These are phyloP conservation scores for Opisthocomus hoazin DNA, from an alignment of 2,113 vertebrate species.

Conservation along the genomic window DNA sequence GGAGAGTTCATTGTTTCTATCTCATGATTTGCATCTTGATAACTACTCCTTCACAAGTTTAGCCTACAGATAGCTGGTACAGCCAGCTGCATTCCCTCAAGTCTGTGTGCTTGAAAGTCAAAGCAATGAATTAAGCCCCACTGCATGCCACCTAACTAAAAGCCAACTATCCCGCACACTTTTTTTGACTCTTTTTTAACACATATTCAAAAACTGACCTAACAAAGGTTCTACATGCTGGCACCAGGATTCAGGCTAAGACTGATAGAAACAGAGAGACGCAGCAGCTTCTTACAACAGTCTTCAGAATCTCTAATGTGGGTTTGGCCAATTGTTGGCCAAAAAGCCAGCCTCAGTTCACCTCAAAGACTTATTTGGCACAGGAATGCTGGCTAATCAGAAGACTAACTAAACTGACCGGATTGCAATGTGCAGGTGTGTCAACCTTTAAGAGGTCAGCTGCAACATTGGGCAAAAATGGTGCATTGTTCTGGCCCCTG, in stretches of 20 bases:
- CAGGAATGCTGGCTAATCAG: not conserved
- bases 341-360: not conserved
- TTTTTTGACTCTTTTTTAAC: not conserved
- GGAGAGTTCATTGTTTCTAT: not conserved
- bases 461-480: not conserved
- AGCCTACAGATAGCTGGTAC: too few species aligned
- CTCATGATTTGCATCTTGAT: not conserved
- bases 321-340: not conserved
- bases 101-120: not conserved
- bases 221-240: not conserved
- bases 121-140: not conserved
- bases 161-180: not conserved
- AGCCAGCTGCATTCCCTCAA: not conserved
- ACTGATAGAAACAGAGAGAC: not conserved
- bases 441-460: not conserved
- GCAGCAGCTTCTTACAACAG: not conserved
- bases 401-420: not conserved
- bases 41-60: not conserved
- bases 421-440: not conserved
- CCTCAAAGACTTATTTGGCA: not conserved
- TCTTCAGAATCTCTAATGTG: not conserved
- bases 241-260: not conserved
- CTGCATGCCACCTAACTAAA: not conserved
- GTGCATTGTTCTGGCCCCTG: not conserved
- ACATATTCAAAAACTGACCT: not conserved